Evolutionary conservation across 2,113 vertebrate genomes (phyloP).

Genomic region (Tinamus guttatus): DNA sequence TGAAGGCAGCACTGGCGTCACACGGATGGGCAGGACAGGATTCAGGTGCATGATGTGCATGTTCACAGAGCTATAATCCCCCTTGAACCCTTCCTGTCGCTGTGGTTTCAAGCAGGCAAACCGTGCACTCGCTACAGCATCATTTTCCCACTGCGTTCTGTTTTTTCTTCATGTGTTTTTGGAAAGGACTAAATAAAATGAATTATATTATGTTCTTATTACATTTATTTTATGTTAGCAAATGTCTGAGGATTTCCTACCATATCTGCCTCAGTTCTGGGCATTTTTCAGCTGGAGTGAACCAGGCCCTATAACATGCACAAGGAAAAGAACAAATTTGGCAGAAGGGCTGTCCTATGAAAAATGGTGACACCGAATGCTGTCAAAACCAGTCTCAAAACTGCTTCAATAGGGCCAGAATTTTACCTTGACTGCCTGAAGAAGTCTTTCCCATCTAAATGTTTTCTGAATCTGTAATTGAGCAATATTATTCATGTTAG

Average conservation of each 20-base stretch:
- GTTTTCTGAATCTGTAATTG: conserved; percentile 36
- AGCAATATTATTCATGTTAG: conserved; percentile 38
- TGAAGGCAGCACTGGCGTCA: neutral
- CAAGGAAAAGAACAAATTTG: neutral
- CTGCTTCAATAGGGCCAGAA: neutral
- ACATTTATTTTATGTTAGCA: conserved; percentile 14
- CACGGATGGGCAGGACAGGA: neutral
- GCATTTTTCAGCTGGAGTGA: neutral
- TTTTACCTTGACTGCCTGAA: neutral
- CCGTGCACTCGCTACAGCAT: neutral
- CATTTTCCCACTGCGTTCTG: neutral
- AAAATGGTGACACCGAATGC: neutral
- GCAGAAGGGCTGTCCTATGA: neutral
- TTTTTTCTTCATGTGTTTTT: neutral
- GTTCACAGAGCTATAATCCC: neutral
- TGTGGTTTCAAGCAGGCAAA: neutral
- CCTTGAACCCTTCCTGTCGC: neutral
- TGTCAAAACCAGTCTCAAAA: conserved; percentile 10
- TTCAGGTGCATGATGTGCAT: neutral
- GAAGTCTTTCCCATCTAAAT: neutral
- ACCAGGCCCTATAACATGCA: neutral
- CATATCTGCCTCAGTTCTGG: neutral
- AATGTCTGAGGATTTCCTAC: conserved; percentile 13
- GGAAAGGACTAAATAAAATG: conserved; percentile 21
- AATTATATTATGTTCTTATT: neutral